phyloP scores from a whole-genome alignment of 2,888 invertebrate species.

The Metopia argyrocephala region DNA sequence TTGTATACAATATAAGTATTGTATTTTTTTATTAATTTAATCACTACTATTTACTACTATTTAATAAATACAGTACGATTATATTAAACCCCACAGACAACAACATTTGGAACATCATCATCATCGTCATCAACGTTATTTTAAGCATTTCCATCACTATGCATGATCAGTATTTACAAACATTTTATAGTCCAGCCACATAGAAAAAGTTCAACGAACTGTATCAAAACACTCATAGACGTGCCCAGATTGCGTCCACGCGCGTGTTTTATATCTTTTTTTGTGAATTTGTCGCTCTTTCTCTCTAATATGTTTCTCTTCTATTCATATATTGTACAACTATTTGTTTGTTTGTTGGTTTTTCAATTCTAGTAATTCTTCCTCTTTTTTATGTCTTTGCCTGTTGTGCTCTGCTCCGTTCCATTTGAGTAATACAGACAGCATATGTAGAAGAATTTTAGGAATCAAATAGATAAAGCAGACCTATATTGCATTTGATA shows the following conservation, averaged over 20 bases:
- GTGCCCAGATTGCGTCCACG: slow-evolving; percentile 72
- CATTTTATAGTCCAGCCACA: slow-evolving; percentile 54
- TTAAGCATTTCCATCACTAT: too few relatives aligned
- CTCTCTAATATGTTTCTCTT: background rate
- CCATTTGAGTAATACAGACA: slow-evolving; percentile 5
- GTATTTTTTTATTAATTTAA: too few relatives aligned
- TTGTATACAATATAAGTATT: background rate
- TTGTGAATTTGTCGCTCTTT: background rate
- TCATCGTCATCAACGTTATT: slow-evolving; percentile 10
- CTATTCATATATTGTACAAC: background rate
- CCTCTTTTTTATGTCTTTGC: background rate
- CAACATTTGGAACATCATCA: slow-evolving; percentile 11
- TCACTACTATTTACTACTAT: background rate
- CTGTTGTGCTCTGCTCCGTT: background rate
- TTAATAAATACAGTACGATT: background rate
- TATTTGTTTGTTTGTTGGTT: slow-evolving; percentile 21
- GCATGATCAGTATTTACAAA: slow-evolving; percentile 28
- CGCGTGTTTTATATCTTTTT: slow-evolving; percentile 58
- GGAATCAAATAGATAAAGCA: background rate
- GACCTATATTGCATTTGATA: background rate
- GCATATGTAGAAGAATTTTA: background rate
- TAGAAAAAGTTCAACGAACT: slow-evolving; percentile 60
- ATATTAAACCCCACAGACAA: background rate
- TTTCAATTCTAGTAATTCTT: background rate
- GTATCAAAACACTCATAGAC: slow-evolving; percentile 52